Evolutionary conservation across 2,888 invertebrate genomes (phyloP).

Genomic region (Xylota sylvarum): DNA sequence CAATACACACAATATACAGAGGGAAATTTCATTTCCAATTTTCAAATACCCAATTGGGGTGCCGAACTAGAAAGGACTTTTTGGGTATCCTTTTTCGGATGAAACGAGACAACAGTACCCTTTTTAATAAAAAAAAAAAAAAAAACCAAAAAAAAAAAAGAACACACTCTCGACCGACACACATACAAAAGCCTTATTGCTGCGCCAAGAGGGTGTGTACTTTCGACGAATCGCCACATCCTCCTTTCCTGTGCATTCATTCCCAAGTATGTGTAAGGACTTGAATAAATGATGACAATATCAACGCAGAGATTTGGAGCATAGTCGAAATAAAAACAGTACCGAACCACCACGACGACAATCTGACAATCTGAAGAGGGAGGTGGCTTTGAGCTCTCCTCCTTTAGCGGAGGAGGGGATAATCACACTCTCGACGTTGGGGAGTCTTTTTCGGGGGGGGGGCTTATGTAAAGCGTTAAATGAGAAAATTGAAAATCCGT

Average conservation of each 20-base stretch:
- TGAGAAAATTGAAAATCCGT: constrained; percentile 19
- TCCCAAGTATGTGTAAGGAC: background rate
- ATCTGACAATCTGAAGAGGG: constrained; percentile 10
- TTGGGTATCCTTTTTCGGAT: constrained; percentile 9
- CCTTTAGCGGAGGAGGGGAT: background rate
- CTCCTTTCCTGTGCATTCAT: constrained; percentile 6
- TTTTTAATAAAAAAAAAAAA: background rate
- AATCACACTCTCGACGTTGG: background rate
- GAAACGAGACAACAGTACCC: constrained; percentile 49
- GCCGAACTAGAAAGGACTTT: background rate
- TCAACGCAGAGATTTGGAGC: background rate
- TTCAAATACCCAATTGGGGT: constrained; percentile 30
- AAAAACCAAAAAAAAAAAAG: background rate
- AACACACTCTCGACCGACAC: too few species aligned
- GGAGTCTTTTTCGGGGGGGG: background rate
- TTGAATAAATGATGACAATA: constrained; percentile 9
- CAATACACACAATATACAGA: background rate
- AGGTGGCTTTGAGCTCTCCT: constrained; percentile 9
- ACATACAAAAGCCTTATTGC: background rate
- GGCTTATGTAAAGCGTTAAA: constrained; percentile 40
- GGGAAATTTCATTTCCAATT: background rate
- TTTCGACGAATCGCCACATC: constrained; percentile 40
- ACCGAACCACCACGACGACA: background rate
- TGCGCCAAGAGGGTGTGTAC: constrained; percentile 50
- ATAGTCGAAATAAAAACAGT: background rate